Conservation (phyloP, 2,888 invertebrate species). For the Cerastis leucographa region DNA sequence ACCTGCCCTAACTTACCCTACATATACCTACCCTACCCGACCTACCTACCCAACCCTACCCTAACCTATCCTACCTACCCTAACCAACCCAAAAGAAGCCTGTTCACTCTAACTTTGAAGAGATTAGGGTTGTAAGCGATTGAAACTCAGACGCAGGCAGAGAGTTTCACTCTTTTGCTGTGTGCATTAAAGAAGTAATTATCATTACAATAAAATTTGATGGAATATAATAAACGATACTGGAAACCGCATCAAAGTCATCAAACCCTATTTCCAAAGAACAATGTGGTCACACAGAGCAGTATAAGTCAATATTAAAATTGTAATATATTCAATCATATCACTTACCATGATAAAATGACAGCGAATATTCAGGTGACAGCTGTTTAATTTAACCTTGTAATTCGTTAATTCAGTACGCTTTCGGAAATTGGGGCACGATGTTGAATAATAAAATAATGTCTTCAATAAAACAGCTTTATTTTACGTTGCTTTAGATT, state of each 20-base stretch:
- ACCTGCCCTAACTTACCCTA: no score
- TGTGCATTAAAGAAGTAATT: no score
- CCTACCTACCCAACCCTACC: no score
- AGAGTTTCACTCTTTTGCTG: no score
- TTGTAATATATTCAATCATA: neutral
- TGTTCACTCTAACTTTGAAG: no score
- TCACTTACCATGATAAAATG: neutral
- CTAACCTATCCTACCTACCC: no score
- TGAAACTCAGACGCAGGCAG: no score
- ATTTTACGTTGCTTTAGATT: neutral
- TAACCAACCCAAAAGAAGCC: no score
- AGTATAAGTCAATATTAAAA: neutral
- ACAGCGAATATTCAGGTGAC: neutral
- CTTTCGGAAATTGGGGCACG: neutral
- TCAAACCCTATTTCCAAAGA: neutral
- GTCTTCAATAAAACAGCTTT: neutral
- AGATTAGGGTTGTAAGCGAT: no score
- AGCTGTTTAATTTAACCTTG: neutral
- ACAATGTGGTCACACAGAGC: neutral
- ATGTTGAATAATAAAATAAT: conserved; percentile 8
- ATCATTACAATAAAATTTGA: no score
- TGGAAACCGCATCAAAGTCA: neutral
- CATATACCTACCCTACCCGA: no score
- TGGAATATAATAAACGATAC: neutral
- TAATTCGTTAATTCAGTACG: neutral